Conservation (phyloP, 2,888 invertebrate genomes). For the Halictus quadricinctus region DNA sequence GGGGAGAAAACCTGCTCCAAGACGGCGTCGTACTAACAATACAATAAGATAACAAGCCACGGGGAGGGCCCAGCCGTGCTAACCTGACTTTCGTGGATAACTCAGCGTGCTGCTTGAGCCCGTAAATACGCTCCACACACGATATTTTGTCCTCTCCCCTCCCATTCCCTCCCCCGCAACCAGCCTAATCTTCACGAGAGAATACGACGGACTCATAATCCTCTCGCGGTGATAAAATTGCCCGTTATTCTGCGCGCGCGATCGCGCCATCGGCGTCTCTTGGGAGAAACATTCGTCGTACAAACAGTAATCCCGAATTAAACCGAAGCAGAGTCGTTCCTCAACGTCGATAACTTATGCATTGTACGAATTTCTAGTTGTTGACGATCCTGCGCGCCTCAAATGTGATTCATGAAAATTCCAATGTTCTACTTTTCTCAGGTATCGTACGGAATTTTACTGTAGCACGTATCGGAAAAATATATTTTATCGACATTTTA, state of each 20-base stretch:
- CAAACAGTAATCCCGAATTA: constrained; percentile 46
- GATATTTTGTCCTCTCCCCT: constrained; percentile 30
- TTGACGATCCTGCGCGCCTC: background rate
- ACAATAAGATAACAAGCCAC: constrained; percentile 78
- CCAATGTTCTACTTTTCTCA: background rate
- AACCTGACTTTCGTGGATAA: constrained; percentile 72
- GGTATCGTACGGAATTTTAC: background rate
- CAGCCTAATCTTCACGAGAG: constrained; percentile 62
- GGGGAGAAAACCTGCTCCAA: constrained; percentile 71
- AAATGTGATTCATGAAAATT: background rate
- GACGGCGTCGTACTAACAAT: constrained; percentile 76
- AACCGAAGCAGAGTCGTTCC: constrained; percentile 13
- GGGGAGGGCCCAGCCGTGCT: constrained; percentile 59
- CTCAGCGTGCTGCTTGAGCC: constrained; percentile 60
- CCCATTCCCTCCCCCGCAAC: constrained; percentile 19
- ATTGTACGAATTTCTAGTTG: background rate
- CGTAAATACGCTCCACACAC: constrained; percentile 59
- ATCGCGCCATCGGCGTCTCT: constrained; percentile 51
- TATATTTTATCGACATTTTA: background rate
- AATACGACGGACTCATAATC: constrained; percentile 61
- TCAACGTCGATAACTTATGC: constrained; percentile 1
- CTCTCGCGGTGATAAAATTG: constrained; percentile 63
- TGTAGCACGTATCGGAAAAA: background rate
- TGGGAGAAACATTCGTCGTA: constrained; percentile 43
- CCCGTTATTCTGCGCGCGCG: constrained; percentile 56